Evolutionary conservation across 2,888 invertebrate species (phyloP).

Genomic region (Leuctra nigra): DNA sequence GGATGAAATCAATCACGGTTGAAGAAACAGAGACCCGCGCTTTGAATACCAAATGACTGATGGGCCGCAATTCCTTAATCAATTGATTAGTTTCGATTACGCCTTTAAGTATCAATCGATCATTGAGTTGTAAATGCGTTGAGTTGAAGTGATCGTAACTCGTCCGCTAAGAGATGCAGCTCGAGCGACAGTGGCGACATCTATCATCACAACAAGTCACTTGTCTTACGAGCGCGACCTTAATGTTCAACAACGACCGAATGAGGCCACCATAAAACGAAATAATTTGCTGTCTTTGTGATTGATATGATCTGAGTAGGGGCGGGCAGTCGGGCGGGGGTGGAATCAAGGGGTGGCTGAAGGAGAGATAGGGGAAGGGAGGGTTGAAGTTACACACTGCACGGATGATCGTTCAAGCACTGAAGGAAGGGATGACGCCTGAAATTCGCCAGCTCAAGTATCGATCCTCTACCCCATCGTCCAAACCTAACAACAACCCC

Average conservation of each 20-base stretch:
- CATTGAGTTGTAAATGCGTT: no score
- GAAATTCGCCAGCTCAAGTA: slow-evolving; percentile 15
- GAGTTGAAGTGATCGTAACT: no score
- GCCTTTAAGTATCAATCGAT: no score
- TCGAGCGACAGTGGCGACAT: neutral
- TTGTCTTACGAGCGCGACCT: neutral
- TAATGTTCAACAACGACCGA: neutral
- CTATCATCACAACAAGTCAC: no score
- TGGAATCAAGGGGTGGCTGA: neutral
- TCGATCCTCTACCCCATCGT: slow-evolving; percentile 16
- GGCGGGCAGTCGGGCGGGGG: neutral
- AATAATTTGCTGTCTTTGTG: slow-evolving; percentile 16
- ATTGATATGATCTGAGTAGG: slow-evolving; percentile 14
- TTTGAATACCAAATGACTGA: no score
- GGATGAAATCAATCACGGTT: no score
- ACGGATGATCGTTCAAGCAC: slow-evolving; percentile 12
- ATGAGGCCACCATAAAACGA: slow-evolving; percentile 6
- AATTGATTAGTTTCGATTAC: no score
- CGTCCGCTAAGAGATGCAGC: no score
- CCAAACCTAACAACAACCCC: slow-evolving; percentile 18
- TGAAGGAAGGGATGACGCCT: slow-evolving; percentile 15
- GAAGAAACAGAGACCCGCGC: no score
- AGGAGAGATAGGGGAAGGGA: neutral
- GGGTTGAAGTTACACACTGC: neutral
- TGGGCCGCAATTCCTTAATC: no score